phyloP scores from a whole-genome alignment of 2,888 invertebrate genomes.

The Rotaria socialis region DNA sequence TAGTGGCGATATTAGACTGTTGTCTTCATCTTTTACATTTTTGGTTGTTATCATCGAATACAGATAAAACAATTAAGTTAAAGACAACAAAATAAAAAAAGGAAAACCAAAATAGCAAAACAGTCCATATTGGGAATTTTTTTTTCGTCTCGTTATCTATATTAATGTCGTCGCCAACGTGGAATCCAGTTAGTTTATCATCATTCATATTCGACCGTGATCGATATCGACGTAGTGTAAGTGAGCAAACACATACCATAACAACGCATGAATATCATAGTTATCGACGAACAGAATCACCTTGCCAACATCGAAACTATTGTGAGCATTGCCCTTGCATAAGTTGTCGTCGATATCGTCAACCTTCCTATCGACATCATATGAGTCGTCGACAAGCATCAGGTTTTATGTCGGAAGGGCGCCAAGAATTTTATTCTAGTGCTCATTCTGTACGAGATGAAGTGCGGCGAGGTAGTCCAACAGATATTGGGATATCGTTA shows the following conservation, averaged over 20 bases:
- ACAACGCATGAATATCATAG: conserved; percentile 34
- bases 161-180: conserved; percentile 22
- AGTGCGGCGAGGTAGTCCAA: background rate
- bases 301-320: background rate
- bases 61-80: background rate
- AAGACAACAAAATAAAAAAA: background rate
- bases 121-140: background rate
- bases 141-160: background rate
- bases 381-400: background rate
- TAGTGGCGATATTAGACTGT: background rate
- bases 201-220: background rate
- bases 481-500: background rate
- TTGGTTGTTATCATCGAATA: background rate
- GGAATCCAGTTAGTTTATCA: background rate
- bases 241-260: background rate
- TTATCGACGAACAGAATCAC: background rate
- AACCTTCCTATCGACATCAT: background rate
- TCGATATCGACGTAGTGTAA: conserved; percentile 15
- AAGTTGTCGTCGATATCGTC: background rate
- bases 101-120: background rate
- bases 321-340: conserved; percentile 19
- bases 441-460: background rate
- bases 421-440: background rate
- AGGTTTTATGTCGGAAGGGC: background rate
- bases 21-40: background rate